Evolutionary conservation across 2,888 invertebrate species (phyloP).

Genomic region (Oligia strigilis): DNA sequence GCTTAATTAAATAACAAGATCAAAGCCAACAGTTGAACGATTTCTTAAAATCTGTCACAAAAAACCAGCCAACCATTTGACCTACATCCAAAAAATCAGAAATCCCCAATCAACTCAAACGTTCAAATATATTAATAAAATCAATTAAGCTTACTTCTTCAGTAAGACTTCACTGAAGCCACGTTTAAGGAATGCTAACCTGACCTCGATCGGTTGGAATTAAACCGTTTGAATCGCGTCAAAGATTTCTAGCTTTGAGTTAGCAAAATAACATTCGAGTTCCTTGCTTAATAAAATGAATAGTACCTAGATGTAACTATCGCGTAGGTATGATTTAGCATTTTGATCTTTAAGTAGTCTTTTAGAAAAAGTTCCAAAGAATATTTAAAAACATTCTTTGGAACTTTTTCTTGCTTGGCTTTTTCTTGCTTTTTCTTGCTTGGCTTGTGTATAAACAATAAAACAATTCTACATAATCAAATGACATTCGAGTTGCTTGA

Average conservation of each 20-base stretch:
- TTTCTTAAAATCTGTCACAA: constrained; percentile 28
- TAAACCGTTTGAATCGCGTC: constrained; percentile 29
- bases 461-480: too few species aligned
- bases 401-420: too few species aligned
- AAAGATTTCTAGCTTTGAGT: constrained; percentile 36
- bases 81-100: constrained; percentile 31
- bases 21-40: constrained; percentile 12
- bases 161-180: constrained; percentile 34
- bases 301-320: neutral
- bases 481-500: too few species aligned
- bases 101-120: constrained; percentile 39
- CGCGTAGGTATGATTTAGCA: neutral
- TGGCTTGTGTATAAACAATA: too few species aligned
- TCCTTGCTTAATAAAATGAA: neutral
- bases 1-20: constrained; percentile 28
- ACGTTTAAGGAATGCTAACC: constrained; percentile 32
- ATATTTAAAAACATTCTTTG: too few species aligned
- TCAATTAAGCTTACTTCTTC: constrained; percentile 50
- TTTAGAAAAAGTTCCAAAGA: neutral
- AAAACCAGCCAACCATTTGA: constrained; percentile 24
- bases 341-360: neutral
- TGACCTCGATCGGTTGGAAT: constrained; percentile 40
- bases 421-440: too few species aligned
- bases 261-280: neutral
- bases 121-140: constrained; percentile 56